Base-by-base conservation (phyloP, 2,113 vertebrate species). In the Zosterops lateralis region DNA sequence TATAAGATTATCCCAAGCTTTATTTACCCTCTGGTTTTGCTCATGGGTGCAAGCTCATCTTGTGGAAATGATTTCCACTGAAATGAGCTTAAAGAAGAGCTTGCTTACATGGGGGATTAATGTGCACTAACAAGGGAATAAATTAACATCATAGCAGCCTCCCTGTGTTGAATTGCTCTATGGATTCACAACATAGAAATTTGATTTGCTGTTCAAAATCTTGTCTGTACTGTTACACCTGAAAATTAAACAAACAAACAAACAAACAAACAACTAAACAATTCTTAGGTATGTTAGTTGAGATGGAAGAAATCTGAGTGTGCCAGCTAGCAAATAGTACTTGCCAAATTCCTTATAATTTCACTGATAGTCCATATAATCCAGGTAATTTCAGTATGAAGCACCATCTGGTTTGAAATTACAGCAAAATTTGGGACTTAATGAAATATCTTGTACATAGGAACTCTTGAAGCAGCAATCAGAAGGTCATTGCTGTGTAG, bases 81-180 rank as follows among this genome's bases (percentile, higher is more conserved):
- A 93, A 92, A 94, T 92, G 51, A 95, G 85, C 90, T 95, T 95
- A 90, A 87, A 32, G 18, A 82, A 93, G 40, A 71, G 44, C 24
- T 80, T 90, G 72, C 64, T 94, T 94, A 73, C 67, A 80, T 3
- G 26, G 13, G 20, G 44, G 79, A 96, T 95, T 92, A 92, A 73
- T 40, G 45, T 47, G 32, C 14, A 29, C 74, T 93, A 87, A 57
- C 58, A 40, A 92, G 88, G 29, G 12, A 90, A n/a, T 57, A 58
- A 85, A 91, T 95, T 83, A 91, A 56, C 50, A 72, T 18, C 34
- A 13, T 19, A 73, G 31, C 44, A 81, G 21, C 29, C 40, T 66
- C 18, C 24, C 22, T 8, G 1, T 24, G 24, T 38, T 77, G 56
- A 85, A 25, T 5, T 7, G 6, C 22, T 79, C 16, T 0, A 1